Percentiles rank a stretch among this genome's conserved stretches.
These are phyloP conservation scores for Mirounga angustirostris DNA, from an alignment of 2,113 vertebrate species.

Conservation along the genomic window DNA sequence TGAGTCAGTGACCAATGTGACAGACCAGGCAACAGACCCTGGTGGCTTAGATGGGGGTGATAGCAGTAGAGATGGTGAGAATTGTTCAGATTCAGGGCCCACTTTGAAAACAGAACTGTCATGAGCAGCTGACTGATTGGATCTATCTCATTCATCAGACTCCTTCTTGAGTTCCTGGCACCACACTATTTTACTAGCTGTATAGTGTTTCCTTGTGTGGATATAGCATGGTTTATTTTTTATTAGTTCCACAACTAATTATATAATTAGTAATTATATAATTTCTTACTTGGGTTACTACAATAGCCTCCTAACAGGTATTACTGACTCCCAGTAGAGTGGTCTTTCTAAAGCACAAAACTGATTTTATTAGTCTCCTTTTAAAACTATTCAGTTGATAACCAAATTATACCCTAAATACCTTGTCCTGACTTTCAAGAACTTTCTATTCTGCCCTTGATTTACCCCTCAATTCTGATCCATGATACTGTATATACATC, in stretches of 20 bases:
- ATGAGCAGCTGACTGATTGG: not conserved
- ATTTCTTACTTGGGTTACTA: not conserved
- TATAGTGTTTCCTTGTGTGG: not conserved
- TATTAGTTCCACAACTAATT: not conserved
- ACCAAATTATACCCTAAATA: not conserved
- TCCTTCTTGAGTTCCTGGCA: not conserved
- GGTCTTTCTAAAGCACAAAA: not conserved
- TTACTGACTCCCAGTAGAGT: not conserved
- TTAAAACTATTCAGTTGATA: not conserved
- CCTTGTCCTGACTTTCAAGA: not conserved
- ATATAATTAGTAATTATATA: not conserved
- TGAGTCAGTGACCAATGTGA: not conserved
- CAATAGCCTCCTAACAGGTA: not conserved
- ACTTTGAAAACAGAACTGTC: not conserved
- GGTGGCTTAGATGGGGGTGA: not conserved
- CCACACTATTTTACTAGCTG: not conserved
- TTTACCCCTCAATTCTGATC: not conserved
- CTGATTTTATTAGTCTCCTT: not conserved
- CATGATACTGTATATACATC: not conserved
- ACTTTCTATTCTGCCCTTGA: not conserved
- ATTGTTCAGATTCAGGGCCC: not conserved
- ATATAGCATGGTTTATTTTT: not conserved
- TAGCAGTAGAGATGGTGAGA: accelerated
- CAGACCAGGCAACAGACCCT: not conserved
- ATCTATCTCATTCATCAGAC: not conserved